Conservation (phyloP, 1,140 invertebrate species). For the Chymomyza costata region DNA sequence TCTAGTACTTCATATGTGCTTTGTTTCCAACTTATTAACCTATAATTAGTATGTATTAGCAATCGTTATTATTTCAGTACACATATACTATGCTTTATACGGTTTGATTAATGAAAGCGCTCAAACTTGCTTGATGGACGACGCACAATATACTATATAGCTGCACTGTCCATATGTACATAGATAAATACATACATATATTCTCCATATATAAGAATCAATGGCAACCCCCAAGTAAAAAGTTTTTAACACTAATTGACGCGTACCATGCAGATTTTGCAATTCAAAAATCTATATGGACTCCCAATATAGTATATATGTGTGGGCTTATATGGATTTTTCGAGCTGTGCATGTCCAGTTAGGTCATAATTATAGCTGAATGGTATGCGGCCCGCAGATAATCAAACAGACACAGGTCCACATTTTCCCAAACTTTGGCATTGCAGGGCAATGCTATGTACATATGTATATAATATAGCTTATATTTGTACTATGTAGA, state of each 20-base stretch:
- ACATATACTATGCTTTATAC: constrained; percentile 44
- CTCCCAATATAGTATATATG: constrained; percentile 10
- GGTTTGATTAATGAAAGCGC: constrained; percentile 47
- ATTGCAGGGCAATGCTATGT: constrained; percentile 26
- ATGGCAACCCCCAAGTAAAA: not conserved
- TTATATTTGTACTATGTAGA: not conserved
- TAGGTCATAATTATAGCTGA: constrained; percentile 53
- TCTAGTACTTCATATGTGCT: constrained; percentile 11
- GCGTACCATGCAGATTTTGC: constrained; percentile 5
- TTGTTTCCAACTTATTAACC: too few relatives aligned
- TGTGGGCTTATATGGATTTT: constrained; percentile 46
- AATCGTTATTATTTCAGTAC: constrained; percentile 56
- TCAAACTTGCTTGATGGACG: constrained; percentile 44
- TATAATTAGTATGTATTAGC: constrained; percentile 15
- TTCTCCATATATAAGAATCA: constrained; percentile 3
- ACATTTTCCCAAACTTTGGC: constrained; percentile 53
- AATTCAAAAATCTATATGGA: constrained; percentile 39
- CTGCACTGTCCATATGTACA: too few relatives aligned
- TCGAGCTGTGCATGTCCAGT: constrained; percentile 31
- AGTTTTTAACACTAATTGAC: not conserved
- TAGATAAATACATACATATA: constrained; percentile 9
- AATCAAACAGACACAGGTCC: constrained; percentile 40
- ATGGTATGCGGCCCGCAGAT: constrained; percentile 21
- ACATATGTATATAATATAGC: constrained; percentile 8
- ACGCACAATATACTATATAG: constrained; percentile 16